These are phyloP conservation scores for Hyposmocoma kahamanoa DNA, from an alignment of 1,140 invertebrate genomes.

Conservation along the genomic window DNA sequence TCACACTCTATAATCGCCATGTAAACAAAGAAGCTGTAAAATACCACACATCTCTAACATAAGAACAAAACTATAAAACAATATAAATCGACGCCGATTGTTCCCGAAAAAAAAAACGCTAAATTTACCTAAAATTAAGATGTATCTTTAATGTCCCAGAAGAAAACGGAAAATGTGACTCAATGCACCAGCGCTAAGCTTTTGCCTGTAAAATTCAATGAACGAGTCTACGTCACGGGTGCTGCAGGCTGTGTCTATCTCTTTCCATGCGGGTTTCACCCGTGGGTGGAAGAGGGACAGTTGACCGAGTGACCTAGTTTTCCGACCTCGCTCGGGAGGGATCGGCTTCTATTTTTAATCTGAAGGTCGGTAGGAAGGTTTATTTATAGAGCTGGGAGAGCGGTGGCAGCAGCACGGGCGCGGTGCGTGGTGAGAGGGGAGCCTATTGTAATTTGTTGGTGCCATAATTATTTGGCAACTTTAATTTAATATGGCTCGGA, in stretches of 20 bases:
- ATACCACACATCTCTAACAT: too few relatives aligned
- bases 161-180: too few relatives aligned
- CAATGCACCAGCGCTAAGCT: slow-evolving; percentile 41
- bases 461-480: too few relatives aligned
- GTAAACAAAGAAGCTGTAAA: too few relatives aligned
- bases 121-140: too few relatives aligned
- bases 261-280: not conserved
- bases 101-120: too few relatives aligned
- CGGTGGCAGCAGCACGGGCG: not conserved
- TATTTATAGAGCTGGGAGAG: slow-evolving; percentile 64
- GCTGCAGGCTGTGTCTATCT: slow-evolving; percentile 39
- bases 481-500: too few relatives aligned
- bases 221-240: slow-evolving; percentile 61
- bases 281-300: slow-evolving; percentile 30
- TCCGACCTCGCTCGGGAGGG: slow-evolving; percentile 61
- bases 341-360: slow-evolving; percentile 69
- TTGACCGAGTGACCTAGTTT: slow-evolving; percentile 61
- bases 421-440: slow-evolving; percentile 23
- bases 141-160: too few relatives aligned
- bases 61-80: too few relatives aligned
- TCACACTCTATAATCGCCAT: too few relatives aligned
- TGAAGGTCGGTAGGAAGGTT: slow-evolving; percentile 71
- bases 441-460: slow-evolving; percentile 36
- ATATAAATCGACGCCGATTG: too few relatives aligned
- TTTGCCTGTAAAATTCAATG: slow-evolving; percentile 57